phyloP scores from a whole-genome alignment of 1,140 invertebrate species.

The Pomacea maculata region DNA sequence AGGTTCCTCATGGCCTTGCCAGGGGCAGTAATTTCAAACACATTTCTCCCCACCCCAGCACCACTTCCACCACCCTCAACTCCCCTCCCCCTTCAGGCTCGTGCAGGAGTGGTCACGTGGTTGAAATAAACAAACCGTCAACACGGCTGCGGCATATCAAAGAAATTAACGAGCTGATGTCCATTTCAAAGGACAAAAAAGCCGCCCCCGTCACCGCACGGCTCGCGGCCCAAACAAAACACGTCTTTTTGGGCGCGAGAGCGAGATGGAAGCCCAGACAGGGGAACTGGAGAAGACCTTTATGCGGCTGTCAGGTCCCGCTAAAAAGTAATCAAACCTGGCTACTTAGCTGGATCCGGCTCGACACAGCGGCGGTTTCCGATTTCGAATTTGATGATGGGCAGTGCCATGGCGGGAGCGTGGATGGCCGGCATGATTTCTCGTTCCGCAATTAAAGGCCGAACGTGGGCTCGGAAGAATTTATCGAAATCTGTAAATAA shows the following conservation, averaged over 20 bases:
- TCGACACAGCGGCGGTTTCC: neutral
- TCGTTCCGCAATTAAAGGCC: neutral
- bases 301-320: neutral
- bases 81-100: neutral
- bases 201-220: neutral
- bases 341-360: slow-evolving; percentile 15
- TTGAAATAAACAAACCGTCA: neutral
- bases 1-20: no score
- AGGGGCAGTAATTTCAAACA: no score
- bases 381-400: slow-evolving; percentile 15
- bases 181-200: slow-evolving; percentile 3
- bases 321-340: slow-evolving; percentile 15
- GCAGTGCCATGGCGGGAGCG: neutral
- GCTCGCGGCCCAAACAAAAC: neutral
- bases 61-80: no score
- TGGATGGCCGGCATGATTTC: neutral
- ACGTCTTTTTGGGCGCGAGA: neutral
- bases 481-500: slow-evolving; percentile 11
- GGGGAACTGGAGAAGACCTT: neutral
- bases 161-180: neutral
- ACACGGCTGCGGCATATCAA: neutral
- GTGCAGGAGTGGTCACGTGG: neutral
- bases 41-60: no score
- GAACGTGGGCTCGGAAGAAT: neutral
- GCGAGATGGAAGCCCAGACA: neutral